phyloP scores from a whole-genome alignment of 2,113 vertebrate genomes.

The Arvicanthis niloticus region DNA sequence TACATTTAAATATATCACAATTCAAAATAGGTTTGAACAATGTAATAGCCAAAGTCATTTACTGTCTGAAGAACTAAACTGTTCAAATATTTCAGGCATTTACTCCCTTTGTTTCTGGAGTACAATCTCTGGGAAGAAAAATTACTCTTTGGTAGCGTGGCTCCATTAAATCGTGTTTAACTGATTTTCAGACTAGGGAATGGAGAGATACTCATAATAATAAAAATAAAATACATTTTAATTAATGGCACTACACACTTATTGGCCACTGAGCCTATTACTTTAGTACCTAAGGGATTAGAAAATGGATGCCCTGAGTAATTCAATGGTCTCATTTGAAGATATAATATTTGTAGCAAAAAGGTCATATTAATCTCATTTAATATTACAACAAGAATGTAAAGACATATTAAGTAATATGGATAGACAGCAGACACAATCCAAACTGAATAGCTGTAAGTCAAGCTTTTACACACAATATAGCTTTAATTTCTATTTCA shows the following conservation, averaged over 20 bases:
- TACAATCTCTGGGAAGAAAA: conserved; percentile 21
- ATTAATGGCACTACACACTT: neutral
- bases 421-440: neutral
- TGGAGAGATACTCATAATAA: conserved; percentile 1
- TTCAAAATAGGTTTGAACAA: conserved; percentile 40
- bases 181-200: conserved; percentile 31
- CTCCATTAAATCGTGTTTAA: conserved; percentile 44
- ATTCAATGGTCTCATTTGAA: conserved; percentile 4
- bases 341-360: neutral
- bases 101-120: conserved; percentile 29
- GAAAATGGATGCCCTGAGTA: neutral
- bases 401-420: neutral
- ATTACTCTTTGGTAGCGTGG: neutral
- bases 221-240: conserved; percentile 54
- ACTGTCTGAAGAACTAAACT: conserved; percentile 20
- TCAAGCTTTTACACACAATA: neutral
- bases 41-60: conserved; percentile 3
- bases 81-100: conserved; percentile 43
- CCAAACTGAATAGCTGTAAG: neutral
- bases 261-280: neutral
- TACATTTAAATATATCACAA: conserved; percentile 34
- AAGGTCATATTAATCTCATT: conserved; percentile 5
- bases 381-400: neutral
- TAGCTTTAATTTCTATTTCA: neutral
- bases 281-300: neutral